A percentile compares a stretch with the other conserved stretches of the same genome.
These are phyloP conservation scores for Machimus rusticus DNA, from an alignment of 2,888 invertebrate species.

Conservation along the genomic window DNA sequence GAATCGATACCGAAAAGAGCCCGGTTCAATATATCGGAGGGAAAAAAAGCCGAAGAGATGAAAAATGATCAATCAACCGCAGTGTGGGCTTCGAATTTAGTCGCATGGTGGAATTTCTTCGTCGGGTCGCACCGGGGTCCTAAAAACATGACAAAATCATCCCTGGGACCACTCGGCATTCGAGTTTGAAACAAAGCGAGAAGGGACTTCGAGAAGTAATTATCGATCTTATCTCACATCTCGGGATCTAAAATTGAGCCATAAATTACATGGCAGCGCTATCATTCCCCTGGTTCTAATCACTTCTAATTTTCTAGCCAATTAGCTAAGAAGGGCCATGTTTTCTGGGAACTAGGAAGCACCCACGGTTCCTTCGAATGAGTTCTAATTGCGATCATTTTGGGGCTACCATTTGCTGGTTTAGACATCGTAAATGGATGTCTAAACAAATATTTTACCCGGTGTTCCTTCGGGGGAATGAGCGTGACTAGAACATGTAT, in stretches of 20 bases:
- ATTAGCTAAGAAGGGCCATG: conserved; percentile 3
- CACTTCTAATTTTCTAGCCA: conserved; percentile 40
- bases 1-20: conserved; percentile 8
- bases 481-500: background rate
- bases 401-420: background rate
- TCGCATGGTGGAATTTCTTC: background rate
- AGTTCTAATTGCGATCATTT: conserved; percentile 8
- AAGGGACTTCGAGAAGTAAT: conserved; percentile 2
- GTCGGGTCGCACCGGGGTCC: background rate
- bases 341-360: conserved; percentile 15
- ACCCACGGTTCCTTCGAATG: background rate
- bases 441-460: conserved; percentile 7
- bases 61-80: conserved; percentile 24
- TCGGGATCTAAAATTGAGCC: conserved; percentile 21
- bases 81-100: background rate
- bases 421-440: background rate
- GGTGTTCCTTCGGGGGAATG: background rate
- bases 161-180: background rate
- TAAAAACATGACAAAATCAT: conserved; percentile 23
- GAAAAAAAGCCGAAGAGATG: background rate
- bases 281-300: conserved; percentile 27
- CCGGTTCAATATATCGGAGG: background rate
- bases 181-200: conserved; percentile 3
- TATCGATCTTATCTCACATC: conserved; percentile 39
- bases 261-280: conserved; percentile 28